Evolutionary conservation across 2,113 vertebrate genomes (phyloP).

Genomic region (Dicaeum eximium): DNA sequence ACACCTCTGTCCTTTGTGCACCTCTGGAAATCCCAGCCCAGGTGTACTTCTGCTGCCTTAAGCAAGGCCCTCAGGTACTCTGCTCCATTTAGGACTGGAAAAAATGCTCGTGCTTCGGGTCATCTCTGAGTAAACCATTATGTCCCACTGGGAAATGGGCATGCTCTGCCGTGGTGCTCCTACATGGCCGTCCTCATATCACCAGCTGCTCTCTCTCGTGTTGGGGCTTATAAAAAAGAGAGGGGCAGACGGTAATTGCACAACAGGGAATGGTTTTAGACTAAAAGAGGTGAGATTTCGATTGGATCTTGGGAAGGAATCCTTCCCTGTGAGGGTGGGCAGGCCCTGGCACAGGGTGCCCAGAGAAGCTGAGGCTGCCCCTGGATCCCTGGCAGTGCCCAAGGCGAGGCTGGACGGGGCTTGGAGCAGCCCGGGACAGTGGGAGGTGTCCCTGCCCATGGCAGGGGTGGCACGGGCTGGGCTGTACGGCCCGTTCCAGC

Average conservation of each 20-base stretch:
- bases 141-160: rapidly evolving
- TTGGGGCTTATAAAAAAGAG: background rate
- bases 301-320: background rate
- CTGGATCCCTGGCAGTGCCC: background rate
- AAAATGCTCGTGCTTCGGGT: background rate
- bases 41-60: background rate
- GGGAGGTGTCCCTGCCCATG: background rate
- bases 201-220: background rate
- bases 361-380: background rate
- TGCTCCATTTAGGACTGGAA: background rate
- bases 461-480: background rate
- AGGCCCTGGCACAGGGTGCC: background rate
- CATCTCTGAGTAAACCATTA: background rate
- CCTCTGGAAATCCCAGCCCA: background rate
- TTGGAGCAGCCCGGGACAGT: rapidly evolving
- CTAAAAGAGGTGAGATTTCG: background rate
- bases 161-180: background rate
- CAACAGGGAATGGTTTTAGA: background rate
- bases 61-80: background rate
- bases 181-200: rapidly evolving
- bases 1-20: background rate
- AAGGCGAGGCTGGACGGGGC: background rate
- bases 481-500: background rate
- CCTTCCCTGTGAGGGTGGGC: rapidly evolving
- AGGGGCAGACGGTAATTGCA: background rate